Percentiles rank a stretch among this genome's conserved stretches.
These are phyloP conservation scores for Druon quercuslanigerum DNA, from an alignment of 1,140 invertebrate genomes.

Conservation along the genomic window DNA sequence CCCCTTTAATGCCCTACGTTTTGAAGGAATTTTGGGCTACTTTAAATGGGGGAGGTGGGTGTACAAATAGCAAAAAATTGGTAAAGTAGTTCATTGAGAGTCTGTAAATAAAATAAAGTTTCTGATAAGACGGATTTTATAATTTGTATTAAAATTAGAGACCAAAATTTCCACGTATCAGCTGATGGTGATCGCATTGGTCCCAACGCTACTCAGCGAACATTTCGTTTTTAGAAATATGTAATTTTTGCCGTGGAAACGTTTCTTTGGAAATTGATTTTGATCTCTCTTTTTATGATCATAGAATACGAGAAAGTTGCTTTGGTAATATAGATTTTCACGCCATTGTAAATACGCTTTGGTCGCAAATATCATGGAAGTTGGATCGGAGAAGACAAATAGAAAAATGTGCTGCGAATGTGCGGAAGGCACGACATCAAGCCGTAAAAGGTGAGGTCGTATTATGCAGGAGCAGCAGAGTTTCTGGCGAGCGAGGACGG, in stretches of 20 bases:
- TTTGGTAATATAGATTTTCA: constrained; percentile 7
- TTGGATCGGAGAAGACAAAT: constrained; percentile 13
- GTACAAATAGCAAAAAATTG: too few species aligned
- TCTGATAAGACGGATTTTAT: too few species aligned
- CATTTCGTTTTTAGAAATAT: background rate
- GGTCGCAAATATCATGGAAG: constrained; percentile 4
- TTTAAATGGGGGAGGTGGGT: too few species aligned
- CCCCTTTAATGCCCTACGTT: too few species aligned
- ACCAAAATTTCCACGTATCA: too few species aligned
- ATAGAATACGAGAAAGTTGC: constrained; percentile 1
- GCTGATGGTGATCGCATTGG: too few species aligned
- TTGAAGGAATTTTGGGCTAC: too few species aligned
- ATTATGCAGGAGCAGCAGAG: background rate
- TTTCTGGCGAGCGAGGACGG: constrained; percentile 33
- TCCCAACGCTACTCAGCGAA: too few species aligned
- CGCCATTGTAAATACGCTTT: constrained; percentile 16
- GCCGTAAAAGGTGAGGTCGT: constrained; percentile 14
- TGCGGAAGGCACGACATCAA: constrained; percentile 11
- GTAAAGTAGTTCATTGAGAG: too few species aligned
- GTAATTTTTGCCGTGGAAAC: background rate
- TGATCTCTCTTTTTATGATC: constrained; percentile 4
- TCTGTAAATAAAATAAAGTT: too few species aligned
- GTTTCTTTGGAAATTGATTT: constrained; percentile 19
- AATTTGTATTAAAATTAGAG: too few species aligned
- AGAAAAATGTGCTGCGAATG: constrained; percentile 1